Evolutionary conservation across 2,888 invertebrate genomes (phyloP).

Genomic region (Hololepta plana): DNA sequence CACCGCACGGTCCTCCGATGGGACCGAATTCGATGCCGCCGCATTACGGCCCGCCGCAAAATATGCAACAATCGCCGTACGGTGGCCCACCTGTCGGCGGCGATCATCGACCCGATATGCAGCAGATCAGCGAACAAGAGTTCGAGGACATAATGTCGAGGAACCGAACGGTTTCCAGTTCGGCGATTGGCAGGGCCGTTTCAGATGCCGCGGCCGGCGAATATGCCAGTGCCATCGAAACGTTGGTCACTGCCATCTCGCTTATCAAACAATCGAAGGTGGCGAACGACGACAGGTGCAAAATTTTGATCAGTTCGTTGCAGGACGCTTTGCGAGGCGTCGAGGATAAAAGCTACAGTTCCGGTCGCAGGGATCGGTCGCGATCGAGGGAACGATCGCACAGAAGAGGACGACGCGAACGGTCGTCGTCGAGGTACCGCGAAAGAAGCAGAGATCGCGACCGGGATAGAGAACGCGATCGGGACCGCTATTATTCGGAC

Average conservation of each 20-base stretch:
- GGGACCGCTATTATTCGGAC: slow-evolving; percentile 30
- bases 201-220: slow-evolving; percentile 96
- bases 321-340: slow-evolving; percentile 95
- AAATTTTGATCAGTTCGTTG: slow-evolving; percentile 89
- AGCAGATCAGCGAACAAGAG: slow-evolving; percentile 74
- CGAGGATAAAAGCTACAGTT: slow-evolving; percentile 91
- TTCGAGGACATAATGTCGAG: slow-evolving; percentile 97
- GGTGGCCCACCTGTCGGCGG: slow-evolving; percentile 39
- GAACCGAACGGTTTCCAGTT: slow-evolving; percentile 93
- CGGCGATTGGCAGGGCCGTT: slow-evolving; percentile 92
- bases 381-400: slow-evolving; percentile 25
- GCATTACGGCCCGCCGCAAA: slow-evolving; percentile 33
- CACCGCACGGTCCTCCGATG: slow-evolving; percentile 42
- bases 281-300: slow-evolving; percentile 91
- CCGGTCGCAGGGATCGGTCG: slow-evolving; percentile 41
- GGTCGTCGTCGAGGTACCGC: slow-evolving; percentile 29
- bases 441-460: slow-evolving; percentile 40
- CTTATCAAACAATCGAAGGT: slow-evolving; percentile 92
- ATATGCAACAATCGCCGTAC: slow-evolving; percentile 32
- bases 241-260: slow-evolving; percentile 94
- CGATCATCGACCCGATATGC: slow-evolving; percentile 30
- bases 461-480: slow-evolving; percentile 30
- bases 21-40: slow-evolving; percentile 34
- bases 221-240: slow-evolving; percentile 96
- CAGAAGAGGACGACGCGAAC: slow-evolving; percentile 22